phyloP scores from a whole-genome alignment of 2,888 invertebrate genomes.

The Troides helena region DNA sequence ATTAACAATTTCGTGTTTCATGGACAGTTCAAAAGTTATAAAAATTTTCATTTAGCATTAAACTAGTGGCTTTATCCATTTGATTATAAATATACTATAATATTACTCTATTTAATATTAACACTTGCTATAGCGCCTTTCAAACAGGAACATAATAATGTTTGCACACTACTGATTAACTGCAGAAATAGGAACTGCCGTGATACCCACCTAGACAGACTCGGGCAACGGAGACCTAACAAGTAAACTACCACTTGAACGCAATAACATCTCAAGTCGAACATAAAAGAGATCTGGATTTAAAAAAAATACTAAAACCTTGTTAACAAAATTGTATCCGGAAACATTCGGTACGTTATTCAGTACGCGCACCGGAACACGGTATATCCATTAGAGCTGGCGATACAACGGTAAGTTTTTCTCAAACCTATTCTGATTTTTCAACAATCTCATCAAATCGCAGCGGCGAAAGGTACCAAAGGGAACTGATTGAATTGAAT shows the following conservation, averaged over 20 bases:
- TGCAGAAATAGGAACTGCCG: no score
- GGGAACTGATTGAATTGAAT: conserved; percentile 78
- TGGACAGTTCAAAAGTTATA: no score
- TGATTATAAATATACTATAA: no score
- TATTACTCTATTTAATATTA: no score
- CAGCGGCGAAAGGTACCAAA: conserved; percentile 60
- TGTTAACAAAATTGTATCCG: conserved; percentile 25
- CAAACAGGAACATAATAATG: no score
- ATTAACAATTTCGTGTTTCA: no score
- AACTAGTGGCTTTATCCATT: no score
- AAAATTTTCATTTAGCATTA: no score
- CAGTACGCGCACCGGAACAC: conserved; percentile 44
- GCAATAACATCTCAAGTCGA: neutral
- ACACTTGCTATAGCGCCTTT: no score
- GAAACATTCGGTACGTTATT: conserved; percentile 35
- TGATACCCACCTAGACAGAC: no score
- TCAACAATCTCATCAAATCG: conserved; percentile 78
- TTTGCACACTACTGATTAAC: neutral
- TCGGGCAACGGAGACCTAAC: neutral
- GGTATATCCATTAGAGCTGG: conserved; percentile 59
- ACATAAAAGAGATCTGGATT: conserved; percentile 32
- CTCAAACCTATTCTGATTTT: conserved; percentile 66
- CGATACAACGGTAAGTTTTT: conserved; percentile 53
- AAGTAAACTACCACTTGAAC: neutral
- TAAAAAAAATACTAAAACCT: conserved; percentile 31